Conservation (phyloP, 2,113 vertebrate genomes). For the Urocolius indicus region DNA sequence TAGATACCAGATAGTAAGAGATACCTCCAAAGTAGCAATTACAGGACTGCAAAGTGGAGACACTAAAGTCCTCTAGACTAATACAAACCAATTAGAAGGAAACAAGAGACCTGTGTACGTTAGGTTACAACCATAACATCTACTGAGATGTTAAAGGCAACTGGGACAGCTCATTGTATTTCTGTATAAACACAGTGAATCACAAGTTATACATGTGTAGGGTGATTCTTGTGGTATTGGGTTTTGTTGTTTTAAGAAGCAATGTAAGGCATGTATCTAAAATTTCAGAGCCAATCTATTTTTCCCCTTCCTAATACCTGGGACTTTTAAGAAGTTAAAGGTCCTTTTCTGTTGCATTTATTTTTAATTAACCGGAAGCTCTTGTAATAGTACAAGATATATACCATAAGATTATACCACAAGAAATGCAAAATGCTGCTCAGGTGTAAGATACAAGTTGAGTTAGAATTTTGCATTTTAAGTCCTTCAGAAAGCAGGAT, state of each 20-base stretch:
- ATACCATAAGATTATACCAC: too few relatives aligned
- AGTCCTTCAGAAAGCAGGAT: not conserved
- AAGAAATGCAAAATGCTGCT: not conserved
- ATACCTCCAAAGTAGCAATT: not conserved
- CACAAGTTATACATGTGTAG: not conserved
- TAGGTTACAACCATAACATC: not conserved
- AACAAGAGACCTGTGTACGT: rapidly evolving
- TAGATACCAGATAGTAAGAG: not conserved
- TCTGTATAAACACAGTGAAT: not conserved
- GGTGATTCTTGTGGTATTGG: not conserved
- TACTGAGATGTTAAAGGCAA: not conserved
- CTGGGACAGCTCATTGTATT: not conserved
- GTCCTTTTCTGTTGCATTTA: not conserved
- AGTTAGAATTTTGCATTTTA: not conserved
- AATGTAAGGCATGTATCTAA: not conserved
- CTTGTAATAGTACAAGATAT: not conserved
- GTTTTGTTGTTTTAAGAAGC: not conserved
- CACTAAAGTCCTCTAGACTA: not conserved
- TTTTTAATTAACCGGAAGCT: not conserved
- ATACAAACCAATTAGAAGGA: not conserved
- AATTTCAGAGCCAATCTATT: not conserved
- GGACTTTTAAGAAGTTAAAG: not conserved
- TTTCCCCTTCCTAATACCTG: not conserved
- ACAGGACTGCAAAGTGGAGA: not conserved
- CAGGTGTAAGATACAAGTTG: not conserved